Base-by-base conservation (phyloP, 2,888 invertebrate species). In the Hermodice carunculata region DNA sequence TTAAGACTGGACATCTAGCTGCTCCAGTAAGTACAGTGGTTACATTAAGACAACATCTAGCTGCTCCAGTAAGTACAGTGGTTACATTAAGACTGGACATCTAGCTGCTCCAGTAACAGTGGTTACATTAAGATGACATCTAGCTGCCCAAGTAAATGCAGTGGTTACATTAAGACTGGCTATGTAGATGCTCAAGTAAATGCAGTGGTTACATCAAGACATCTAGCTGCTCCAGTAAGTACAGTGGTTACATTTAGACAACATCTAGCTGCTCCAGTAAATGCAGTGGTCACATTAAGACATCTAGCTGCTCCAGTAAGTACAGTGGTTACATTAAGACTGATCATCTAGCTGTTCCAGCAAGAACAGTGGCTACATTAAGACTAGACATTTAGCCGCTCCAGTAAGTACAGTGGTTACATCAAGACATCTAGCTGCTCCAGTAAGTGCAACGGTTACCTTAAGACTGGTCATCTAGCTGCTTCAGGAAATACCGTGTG, bases 261-360 rank as follows among this genome's bases (percentile, higher is more conserved):
- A n/a, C n/a, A n/a, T n/a, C n/a, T 29, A n/a, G 43, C 17, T 11
- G 8, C 14, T 8, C 14, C 14, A 14, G 37, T 37, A n/a, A n/a
- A n/a, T n/a, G n/a, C n/a, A n/a, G n/a, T n/a, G n/a, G n/a, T n/a
- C n/a, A n/a, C 6, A 82, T 85, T 49, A 77, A 76, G 58, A 28
- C 81, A 85, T 66, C 72, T 77, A 48, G 85, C 85, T 49, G 78
- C 80, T 51, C 80, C 81, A 6, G 84, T 84, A 73, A 80, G 82
- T 76, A n/a, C 28, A 52, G 19, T 19, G n/a, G n/a, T n/a, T n/a
- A n/a, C n/a, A n/a, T n/a, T n/a, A n/a, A n/a, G n/a, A n/a, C n/a
- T n/a, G n/a, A n/a, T n/a, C n/a, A n/a, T n/a, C n/a, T 29, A n/a
- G 43, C 17, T 85, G 81, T 71, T 82, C 85, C 17, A 80, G 79